phyloP scores from a whole-genome alignment of 2,113 vertebrate genomes.

The Callorhinus ursinus region DNA sequence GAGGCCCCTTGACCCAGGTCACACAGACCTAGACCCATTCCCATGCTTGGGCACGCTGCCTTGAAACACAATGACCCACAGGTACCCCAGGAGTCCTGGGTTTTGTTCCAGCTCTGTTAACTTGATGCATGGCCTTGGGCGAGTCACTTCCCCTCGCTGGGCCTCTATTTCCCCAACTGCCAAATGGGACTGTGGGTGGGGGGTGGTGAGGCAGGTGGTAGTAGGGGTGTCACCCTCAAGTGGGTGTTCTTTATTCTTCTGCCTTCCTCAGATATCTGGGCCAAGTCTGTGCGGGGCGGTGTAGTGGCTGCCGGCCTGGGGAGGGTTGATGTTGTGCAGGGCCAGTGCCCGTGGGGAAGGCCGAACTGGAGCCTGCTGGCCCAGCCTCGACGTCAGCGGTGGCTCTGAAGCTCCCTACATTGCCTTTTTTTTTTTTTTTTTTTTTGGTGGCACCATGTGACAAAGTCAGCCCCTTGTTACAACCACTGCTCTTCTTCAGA shows the following conservation, averaged over 20 bases:
- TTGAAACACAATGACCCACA: background rate
- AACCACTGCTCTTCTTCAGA: constrained; percentile 82
- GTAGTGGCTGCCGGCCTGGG: background rate
- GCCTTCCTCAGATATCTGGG: background rate
- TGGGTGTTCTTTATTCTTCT: background rate
- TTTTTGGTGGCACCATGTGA: constrained; percentile 87
- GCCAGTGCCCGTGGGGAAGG: background rate
- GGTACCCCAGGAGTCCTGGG: background rate
- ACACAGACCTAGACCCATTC: background rate
- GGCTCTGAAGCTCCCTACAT: constrained; percentile 84
- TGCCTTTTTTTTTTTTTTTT: constrained; percentile 57
- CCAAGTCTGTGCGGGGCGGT: accelerated
- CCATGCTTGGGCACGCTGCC: accelerated
- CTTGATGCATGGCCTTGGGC: background rate
- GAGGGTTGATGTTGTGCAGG: background rate
- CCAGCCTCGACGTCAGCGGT: constrained; percentile 86
- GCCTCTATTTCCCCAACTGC: background rate
- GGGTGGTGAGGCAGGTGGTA: background rate
- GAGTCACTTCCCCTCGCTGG: background rate
- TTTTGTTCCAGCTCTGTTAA: background rate
- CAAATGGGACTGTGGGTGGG: background rate
- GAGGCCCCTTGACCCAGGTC: background rate
- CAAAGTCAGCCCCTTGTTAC: constrained; percentile 90
- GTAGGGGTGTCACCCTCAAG: background rate
- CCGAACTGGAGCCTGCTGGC: constrained; percentile 12